Conservation (phyloP, 2,797 vertebrate species). For the Diglossa cyanea region DNA sequence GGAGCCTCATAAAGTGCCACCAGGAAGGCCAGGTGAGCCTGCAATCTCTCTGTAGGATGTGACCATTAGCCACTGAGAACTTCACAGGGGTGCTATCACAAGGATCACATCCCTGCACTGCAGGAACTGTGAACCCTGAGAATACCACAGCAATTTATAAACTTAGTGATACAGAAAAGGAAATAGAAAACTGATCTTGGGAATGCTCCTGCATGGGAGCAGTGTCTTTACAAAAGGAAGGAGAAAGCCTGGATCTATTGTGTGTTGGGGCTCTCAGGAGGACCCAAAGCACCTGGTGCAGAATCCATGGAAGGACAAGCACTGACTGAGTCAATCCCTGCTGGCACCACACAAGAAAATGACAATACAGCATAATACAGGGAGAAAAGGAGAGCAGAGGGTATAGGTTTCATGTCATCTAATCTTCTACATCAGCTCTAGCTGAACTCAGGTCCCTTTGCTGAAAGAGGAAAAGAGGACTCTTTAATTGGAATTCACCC, state of each 20-base stretch:
- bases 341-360: background rate
- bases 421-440: background rate
- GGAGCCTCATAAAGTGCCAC: background rate
- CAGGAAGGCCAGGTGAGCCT: background rate
- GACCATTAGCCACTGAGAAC: background rate
- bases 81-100: background rate
- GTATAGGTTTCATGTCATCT: background rate
- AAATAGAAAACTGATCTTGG: background rate
- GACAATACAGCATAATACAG: background rate
- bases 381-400: background rate
- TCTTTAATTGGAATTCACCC: background rate
- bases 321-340: background rate
- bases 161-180: background rate
- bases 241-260: background rate
- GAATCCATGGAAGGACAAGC: background rate
- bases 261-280: background rate
- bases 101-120: background rate
- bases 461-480: background rate
- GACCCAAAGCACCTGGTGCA: background rate
- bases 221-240: background rate
- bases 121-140: background rate
- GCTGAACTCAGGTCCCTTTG: background rate
- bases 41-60: background rate
- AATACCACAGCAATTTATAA: background rate
- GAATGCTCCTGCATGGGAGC: background rate